These are phyloP conservation scores for silkworm (Bombyx mori) DNA, from an alignment of 1,140 invertebrate species.

Conservation along the genomic window ASM3026992v2 NC_085117.1:7876501-7877000, in stretches of 20 bases:
- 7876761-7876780: slow-evolving; percentile 13
- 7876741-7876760: not conserved
- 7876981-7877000: too few relatives aligned
- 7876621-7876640: slow-evolving; percentile 8
- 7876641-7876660: slow-evolving; percentile 12
- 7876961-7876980: too few relatives aligned
- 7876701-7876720: not conserved
- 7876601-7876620: too few relatives aligned
- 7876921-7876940: too few relatives aligned
- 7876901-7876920: too few relatives aligned
- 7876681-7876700: slow-evolving; percentile 1
- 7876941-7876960: too few relatives aligned
- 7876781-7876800: slow-evolving; percentile 30
- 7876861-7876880: slow-evolving; percentile 16
- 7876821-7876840: slow-evolving; percentile 58
- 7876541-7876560: not conserved
- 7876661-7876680: slow-evolving; percentile 8
- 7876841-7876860: slow-evolving; percentile 53
- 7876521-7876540: not conserved
- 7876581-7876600: too few relatives aligned
- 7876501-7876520: too few relatives aligned
- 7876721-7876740: not conserved
- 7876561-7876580: not conserved
- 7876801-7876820: slow-evolving; percentile 34
- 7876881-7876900: slow-evolving; percentile 26